Conservation (phyloP, 2,797 vertebrate genomes). For the Garrulus glandarius region DNA sequence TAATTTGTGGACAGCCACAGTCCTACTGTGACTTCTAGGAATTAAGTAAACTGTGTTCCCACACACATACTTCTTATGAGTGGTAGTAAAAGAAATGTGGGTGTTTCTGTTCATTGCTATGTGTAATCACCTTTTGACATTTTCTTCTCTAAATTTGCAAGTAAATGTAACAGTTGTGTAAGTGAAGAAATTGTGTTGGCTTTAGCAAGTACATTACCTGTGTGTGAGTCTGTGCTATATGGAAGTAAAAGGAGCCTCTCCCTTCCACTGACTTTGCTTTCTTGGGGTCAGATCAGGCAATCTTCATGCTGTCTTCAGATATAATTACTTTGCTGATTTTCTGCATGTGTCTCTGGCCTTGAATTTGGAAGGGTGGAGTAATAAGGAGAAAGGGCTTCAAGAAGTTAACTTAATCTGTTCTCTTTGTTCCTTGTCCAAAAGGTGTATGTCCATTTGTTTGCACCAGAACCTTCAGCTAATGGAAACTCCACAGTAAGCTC, state of each 20-base stretch:
- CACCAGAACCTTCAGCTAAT: background rate
- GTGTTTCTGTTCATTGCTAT: slow-evolving; percentile 14
- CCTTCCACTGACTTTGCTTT: background rate
- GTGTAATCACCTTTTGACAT: slow-evolving; percentile 1
- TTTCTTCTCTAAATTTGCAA: slow-evolving; percentile 12
- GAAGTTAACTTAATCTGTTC: background rate
- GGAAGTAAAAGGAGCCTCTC: background rate
- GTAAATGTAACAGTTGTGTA: background rate
- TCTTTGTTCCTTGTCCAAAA: background rate
- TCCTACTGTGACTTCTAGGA: slow-evolving; percentile 27
- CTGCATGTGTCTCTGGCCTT: background rate
- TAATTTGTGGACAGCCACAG: background rate
- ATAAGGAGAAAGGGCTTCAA: background rate
- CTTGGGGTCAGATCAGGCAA: background rate
- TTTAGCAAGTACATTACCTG: background rate
- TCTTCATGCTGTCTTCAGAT: background rate
- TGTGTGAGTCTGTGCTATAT: background rate
- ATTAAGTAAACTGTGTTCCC: background rate
- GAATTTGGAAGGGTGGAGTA: background rate
- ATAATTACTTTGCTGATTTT: background rate
- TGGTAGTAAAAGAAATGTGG: slow-evolving; percentile 7
- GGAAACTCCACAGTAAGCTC: background rate
- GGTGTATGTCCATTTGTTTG: background rate
- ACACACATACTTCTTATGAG: background rate
- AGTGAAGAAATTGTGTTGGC: background rate